Conservation (phyloP, 2,113 vertebrate species). For the Spea multiplicata region DNA sequence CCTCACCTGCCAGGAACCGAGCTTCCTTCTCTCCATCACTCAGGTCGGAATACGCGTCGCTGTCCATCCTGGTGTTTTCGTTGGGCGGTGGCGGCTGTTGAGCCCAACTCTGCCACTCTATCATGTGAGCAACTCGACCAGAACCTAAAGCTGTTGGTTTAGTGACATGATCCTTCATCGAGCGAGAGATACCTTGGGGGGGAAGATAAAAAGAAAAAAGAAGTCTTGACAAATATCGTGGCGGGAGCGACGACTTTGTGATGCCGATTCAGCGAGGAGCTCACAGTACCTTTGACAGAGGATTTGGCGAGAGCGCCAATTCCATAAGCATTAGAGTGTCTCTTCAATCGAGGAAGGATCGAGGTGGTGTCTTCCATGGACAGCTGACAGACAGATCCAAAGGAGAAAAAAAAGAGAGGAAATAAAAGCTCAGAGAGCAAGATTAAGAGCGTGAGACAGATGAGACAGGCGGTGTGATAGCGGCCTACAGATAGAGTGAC, state of each 20-base stretch:
- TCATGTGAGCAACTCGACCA: conserved; percentile 96
- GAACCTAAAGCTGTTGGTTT: conserved; percentile 95
- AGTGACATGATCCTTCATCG: conserved; percentile 97
- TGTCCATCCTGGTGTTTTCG: conserved; percentile 84
- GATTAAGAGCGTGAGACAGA: conserved; percentile 30
- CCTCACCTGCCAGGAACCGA: conserved; percentile 87
- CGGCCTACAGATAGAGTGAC: neutral
- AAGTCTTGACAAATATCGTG: too few relatives aligned
- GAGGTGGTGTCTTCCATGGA: conserved; percentile 99
- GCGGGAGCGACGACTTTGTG: too few relatives aligned
- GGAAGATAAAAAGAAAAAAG: neutral
- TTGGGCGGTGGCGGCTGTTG: conserved; percentile 75
- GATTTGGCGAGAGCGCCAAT: conserved; percentile 98
- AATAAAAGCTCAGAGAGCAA: conserved; percentile 55
- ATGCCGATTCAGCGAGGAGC: neutral
- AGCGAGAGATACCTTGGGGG: conserved; percentile 78
- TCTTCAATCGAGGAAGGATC: conserved; percentile 94
- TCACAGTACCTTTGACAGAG: conserved; percentile 90
- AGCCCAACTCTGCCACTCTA: conserved; percentile 97
- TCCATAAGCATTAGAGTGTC: conserved; percentile 92
- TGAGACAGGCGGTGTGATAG: neutral
- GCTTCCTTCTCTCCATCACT: conserved; percentile 97
- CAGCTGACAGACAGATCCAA: conserved; percentile 77
- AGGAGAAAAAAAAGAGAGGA: conserved; percentile 46
- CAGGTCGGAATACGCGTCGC: conserved; percentile 93